Conservation (phyloP, 2,797 vertebrate genomes). For the Chlorospingus semifuscus region DNA sequence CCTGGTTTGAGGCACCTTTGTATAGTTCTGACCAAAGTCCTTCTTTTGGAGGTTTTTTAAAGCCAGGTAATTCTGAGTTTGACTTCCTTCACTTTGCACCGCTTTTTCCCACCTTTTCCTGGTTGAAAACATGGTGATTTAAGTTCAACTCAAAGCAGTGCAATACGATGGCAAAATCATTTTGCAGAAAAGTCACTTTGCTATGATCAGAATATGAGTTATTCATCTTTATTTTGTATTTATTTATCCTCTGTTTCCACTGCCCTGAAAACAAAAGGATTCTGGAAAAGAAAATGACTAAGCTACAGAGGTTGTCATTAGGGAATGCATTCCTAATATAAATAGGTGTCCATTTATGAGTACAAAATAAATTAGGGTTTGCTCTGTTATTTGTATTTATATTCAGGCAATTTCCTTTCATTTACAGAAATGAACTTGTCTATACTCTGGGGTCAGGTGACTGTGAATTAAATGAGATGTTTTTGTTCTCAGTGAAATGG, state of each 20-base stretch:
- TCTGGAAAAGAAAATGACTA: background rate
- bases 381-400: background rate
- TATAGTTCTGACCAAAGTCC: background rate
- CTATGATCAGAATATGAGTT: background rate
- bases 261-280: background rate
- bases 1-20: rapidly evolving
- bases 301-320: background rate
- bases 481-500: background rate
- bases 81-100: background rate
- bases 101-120: background rate
- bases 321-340: background rate
- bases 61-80: background rate
- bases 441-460: background rate
- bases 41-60: background rate
- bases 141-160: background rate
- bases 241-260: background rate
- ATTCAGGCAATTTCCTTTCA: background rate
- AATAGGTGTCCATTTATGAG: background rate
- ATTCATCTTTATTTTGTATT: background rate
- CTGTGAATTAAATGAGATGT: background rate
- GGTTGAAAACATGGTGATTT: background rate
- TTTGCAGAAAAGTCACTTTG: background rate
- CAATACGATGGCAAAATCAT: background rate
- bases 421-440: background rate
- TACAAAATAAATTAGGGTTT: background rate